Base-by-base conservation (phyloP, 2,113 vertebrate species). In the Picathartes gymnocephalus region DNA sequence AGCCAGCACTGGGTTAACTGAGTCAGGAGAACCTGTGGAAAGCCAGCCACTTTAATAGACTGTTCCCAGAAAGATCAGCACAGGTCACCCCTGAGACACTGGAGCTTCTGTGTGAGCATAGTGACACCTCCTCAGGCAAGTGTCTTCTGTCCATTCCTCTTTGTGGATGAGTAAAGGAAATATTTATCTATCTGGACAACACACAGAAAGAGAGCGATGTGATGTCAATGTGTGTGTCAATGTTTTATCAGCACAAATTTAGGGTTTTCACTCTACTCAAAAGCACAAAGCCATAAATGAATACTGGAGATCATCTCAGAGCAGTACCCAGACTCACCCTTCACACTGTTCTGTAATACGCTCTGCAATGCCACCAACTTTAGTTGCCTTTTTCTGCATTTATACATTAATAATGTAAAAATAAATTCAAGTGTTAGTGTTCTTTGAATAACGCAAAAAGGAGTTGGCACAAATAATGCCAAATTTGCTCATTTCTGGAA, bases 131-230 rank as follows among this genome's bases (percentile, higher is more conserved):
- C 79, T 51, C n/a, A 74, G 60, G 42, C 74, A 76, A 92, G 44
- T 2, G 8, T 44, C n/a, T 44, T 81, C 47, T 53, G 47, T 20
- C 47, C 27, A 13, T 54, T 82, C 35, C 58, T 68, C 71, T 19
- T 80, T 37, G 35, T 5, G 9, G 33, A 68, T 33, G 23, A 48
- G 31, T 58, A 54, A 86, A 54, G 35, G 33, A 65, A 81, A 62
- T 48, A 71, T 33, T 60, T 48, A n/a, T 37, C 23, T 50, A 64
- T n/a, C 57, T 76, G 62, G 62, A 33, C 21, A 71, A 42, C 20
- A 25, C 2, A 37, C 2, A 66, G 85, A 48, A 66, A 33, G 51
- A 66, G 4, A 66, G 33, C 0, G 0, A 47, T 56, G 39, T 24
- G 50, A 44, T 44, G 15, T 18, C 65, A 71, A 30, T 70, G 25